Base-by-base conservation (phyloP, 2,797 vertebrate species). In the Champsocephalus gunnari region DNA sequence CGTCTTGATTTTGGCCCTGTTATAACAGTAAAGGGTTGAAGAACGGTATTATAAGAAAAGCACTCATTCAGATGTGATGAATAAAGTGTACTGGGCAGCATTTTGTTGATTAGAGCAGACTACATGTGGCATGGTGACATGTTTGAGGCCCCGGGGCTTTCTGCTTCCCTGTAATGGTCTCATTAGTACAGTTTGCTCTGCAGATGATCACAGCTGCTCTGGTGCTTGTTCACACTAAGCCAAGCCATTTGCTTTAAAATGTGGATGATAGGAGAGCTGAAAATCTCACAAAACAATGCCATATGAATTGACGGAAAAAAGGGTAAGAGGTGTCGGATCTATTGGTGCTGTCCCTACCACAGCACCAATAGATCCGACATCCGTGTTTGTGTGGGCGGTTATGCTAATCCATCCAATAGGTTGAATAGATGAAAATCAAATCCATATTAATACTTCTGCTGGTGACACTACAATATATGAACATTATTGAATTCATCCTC, bases 161-260 rank as follows among this genome's bases (percentile, higher is more conserved):
- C 41, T 69, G 38, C 54, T 45, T 71, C n/a, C 14, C 74, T 58
- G 62, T 66, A 63, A 78, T 58, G 68, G 59, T 72, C 77, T 81
- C 71, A 78, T 81, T 75, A 75, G 79, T 75, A 63, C 66, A 71
- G 50, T 78, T 73, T 59, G 67, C 73, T 66, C 66, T 71, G 56
- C 73, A 68, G 57, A 87, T 71, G 65, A 79, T 85, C 74, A 75
- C 84, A 79, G 65, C 67, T 64, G 34, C 16, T n/a, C 76, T 63
- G 78, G 57, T 76, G 58, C 80, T 79, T 81, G 66, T 86, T 79
- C 81, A 71, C 63, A 64, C 71, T 51, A 61, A 80, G 66, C 82
- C 41, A 28, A 80, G 21, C 71, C 69, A 60, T 87, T 89, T 78
- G 79, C 71, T 72, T 72, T 73, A 65, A 79, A 65, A 43, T 55